These are phyloP conservation scores for Karalla daura DNA, from an alignment of 2,797 vertebrate species.

Conservation along the genomic window DNA sequence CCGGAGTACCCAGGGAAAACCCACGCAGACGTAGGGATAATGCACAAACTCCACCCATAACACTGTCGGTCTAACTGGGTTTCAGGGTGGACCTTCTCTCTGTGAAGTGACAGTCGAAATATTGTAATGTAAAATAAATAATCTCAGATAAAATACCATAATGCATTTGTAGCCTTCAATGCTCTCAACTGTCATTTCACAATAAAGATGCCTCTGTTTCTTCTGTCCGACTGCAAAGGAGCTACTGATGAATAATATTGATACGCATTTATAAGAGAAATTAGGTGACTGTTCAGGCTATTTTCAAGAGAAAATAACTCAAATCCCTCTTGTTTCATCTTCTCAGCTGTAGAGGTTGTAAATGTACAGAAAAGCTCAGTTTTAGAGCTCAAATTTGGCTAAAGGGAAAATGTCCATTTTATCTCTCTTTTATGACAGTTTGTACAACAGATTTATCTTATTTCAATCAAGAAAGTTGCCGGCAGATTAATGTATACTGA, in stretches of 20 bases:
- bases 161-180: too few species aligned
- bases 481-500: neutral
- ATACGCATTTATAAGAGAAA: neutral
- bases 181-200: too few species aligned
- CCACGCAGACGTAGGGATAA: too few species aligned
- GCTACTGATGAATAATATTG: neutral
- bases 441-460: neutral
- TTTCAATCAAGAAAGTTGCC: neutral
- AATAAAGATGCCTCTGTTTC: too few species aligned
- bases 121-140: too few species aligned
- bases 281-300: neutral
- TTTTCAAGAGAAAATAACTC: neutral
- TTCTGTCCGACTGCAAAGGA: too few species aligned
- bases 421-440: neutral
- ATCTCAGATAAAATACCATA: too few species aligned
- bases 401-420: neutral
- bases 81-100: too few species aligned
- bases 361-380: neutral
- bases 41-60: too few species aligned
- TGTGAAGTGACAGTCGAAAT: too few species aligned
- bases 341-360: neutral
- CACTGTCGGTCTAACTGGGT: too few species aligned
- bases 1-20: too few species aligned
- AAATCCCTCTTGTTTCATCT: neutral
- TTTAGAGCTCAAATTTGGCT: neutral